A percentile compares a stretch with the other conserved stretches of the same genome.
Conservation (phyloP, 2,888 invertebrate species). For the Folsomia manolachei region DNA sequence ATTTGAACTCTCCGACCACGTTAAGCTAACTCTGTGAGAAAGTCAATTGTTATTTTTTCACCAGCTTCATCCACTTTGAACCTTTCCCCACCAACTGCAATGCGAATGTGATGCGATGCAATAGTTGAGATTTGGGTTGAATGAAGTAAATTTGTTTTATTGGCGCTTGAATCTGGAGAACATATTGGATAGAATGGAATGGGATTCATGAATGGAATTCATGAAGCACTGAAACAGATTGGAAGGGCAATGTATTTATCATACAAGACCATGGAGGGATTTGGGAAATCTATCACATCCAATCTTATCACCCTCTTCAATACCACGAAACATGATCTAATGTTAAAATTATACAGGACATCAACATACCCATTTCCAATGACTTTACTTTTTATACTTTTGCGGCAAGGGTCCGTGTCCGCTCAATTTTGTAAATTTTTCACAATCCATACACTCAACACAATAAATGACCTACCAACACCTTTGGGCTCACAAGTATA, state of each 20-base stretch:
- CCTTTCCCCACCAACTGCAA: no score
- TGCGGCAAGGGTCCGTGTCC: no score
- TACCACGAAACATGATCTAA: constrained; percentile 1
- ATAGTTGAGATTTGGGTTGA: neutral
- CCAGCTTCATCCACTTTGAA: neutral
- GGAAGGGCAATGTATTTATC: neutral
- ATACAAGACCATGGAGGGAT: neutral
- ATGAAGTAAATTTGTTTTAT: neutral
- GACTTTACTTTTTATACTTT: no score
- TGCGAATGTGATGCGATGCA: no score
- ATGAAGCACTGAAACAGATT: constrained; percentile 5
- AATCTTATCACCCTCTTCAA: constrained; percentile 16
- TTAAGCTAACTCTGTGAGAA: no score
- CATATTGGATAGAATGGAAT: neutral
- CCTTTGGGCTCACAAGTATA: no score
- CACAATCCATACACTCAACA: no score
- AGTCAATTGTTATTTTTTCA: constrained; percentile 40
- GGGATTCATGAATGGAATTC: neutral
- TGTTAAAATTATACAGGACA: neutral
- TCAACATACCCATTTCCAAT: no score
- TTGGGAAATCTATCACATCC: constrained; percentile 17
- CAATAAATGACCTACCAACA: no score
- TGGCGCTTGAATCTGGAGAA: neutral
- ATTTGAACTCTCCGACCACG: no score
- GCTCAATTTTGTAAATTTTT: no score